Percentiles rank a stretch among this genome's conserved stretches.
phyloP scores from a whole-genome alignment of 64 coral and sea anemone species.

The Orbicella faveolata region DNA sequence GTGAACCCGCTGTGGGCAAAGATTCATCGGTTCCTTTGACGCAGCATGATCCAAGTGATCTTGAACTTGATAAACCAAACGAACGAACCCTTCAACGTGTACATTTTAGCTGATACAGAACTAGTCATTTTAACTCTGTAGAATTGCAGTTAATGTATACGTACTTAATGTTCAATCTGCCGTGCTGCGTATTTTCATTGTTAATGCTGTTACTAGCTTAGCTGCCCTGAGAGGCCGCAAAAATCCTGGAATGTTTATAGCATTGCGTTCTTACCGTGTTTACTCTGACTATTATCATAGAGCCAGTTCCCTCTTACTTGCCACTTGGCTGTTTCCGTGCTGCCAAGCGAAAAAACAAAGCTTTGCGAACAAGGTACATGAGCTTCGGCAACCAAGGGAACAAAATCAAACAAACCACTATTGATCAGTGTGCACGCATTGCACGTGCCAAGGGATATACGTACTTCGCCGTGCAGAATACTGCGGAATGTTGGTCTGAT shows the following conservation, averaged over 20 bases:
- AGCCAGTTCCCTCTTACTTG: neutral
- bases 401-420: neutral
- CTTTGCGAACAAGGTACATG: neutral
- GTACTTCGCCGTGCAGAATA: neutral
- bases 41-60: too few relatives aligned
- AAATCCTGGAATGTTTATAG: too few relatives aligned
- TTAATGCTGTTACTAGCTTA: neutral
- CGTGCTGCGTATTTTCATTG: neutral
- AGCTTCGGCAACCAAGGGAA: neutral
- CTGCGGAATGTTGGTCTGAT: conserved; percentile 11
- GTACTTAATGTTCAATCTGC: too few relatives aligned
- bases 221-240: too few relatives aligned
- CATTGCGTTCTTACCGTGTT: too few relatives aligned
- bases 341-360: neutral
- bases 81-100: too few relatives aligned
- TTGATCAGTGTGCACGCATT: neutral
- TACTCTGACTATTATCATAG: neutral
- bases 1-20: too few relatives aligned
- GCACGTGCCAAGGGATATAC: neutral
- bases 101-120: too few relatives aligned
- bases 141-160: too few relatives aligned
- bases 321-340: neutral
- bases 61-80: too few relatives aligned
- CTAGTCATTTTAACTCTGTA: too few relatives aligned
- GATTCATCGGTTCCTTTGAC: too few relatives aligned